Base-by-base conservation (phyloP, 2,888 invertebrate genomes). In the Tipula vernalis region DNA sequence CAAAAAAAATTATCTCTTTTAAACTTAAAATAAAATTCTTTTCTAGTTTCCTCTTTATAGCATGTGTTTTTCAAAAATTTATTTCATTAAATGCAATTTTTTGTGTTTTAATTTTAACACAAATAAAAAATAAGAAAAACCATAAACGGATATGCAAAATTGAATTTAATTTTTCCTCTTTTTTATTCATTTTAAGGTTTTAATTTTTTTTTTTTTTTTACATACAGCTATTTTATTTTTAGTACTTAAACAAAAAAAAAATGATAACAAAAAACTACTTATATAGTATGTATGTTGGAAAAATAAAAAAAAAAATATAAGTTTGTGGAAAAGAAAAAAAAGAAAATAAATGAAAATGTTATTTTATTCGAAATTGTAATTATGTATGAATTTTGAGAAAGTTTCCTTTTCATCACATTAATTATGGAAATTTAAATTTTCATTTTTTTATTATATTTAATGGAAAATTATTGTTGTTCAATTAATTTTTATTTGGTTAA, bases 121-220 rank as follows among this genome's bases (percentile, higher is more conserved):
- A 28, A 51, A 28, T 6, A 57, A 57, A 57, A 57, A 57, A 44
- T 12, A 51, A 18, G 71, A 28, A 71, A 71, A 71, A 71, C 71
- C 71, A 71, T 71, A 71, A 71, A 71, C 71, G 71, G 71, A 71
- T 71, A 71, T 71, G 71, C 71, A 71, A 71, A 71, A 71, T 71
- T 71, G 71, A 71, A 28, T 71, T 71, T 71, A 71, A 71, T 71
- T 71, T 71, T 71, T 71, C 71, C 71, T 71, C 71, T 28, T 71
- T 51, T 71, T 71, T 71, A 57, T 57, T 57, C 51, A 57, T 57
- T 71, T 51, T 71, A 71, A 28, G 71, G 57, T 15, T 57, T 57
- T 57, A 57, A 18, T 18, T 57, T 57, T 57, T 15, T 51, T 51
- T 51, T 12, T 51, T 41, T 2, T 41, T 2, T 10, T 10, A 28